Percentiles rank a stretch among this genome's conserved stretches.
Evolutionary conservation across 2,113 vertebrate genomes (phyloP).

Genomic region (Eurystomus gularis): DNA sequence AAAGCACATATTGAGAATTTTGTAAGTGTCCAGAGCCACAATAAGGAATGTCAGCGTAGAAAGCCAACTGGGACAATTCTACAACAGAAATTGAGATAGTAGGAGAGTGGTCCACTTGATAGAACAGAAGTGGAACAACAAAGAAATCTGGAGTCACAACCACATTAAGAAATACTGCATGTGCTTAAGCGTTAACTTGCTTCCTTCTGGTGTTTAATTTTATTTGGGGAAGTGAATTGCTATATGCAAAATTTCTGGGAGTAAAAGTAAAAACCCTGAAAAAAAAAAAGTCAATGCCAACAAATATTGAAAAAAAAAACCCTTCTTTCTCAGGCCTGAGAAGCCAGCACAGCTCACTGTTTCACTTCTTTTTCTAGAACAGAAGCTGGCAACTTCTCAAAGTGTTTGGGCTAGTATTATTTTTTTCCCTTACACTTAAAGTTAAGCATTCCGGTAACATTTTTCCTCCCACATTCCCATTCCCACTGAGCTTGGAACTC

Average conservation of each 20-base stretch:
- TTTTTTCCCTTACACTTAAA: background rate
- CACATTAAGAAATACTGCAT: background rate
- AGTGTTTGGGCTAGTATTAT: background rate
- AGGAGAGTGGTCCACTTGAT: background rate
- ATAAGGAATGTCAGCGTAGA: background rate
- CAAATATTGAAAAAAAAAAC: rapidly evolving
- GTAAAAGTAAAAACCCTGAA: background rate
- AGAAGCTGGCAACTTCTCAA: background rate
- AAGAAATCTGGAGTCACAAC: background rate
- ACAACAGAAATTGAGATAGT: background rate
- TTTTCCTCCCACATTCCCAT: background rate
- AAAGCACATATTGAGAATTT: background rate
- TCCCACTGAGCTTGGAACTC: background rate
- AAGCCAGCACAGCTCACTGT: background rate
- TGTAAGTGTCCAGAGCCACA: background rate
- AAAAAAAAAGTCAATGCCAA: background rate
- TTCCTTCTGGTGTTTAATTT: background rate
- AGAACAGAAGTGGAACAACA: background rate
- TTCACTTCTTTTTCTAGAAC: background rate
- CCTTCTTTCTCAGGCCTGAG: background rate
- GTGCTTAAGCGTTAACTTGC: background rate
- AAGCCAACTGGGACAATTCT: background rate
- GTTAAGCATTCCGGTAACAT: background rate
- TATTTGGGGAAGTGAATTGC: background rate
- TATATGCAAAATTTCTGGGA: background rate